Base-by-base conservation (phyloP, 2,888 invertebrate species). In the Clivina fossor region DNA sequence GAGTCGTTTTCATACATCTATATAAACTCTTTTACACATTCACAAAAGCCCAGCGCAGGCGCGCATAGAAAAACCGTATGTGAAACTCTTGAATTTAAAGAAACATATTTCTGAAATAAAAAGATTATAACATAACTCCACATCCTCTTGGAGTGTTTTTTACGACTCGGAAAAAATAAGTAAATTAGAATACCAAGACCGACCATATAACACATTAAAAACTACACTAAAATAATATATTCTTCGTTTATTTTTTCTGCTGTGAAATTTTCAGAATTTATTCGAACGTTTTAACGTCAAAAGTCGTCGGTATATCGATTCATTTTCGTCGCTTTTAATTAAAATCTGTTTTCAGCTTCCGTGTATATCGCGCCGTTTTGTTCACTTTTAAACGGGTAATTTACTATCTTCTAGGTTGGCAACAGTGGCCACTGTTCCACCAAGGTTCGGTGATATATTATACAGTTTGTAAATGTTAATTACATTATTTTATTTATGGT, bases 81-180 rank as follows among this genome's bases (percentile, higher is more conserved):
- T 49, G 49, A 49, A 38, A 40, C 49, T 40, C 15, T 48, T 48
- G 38, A 49, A 49, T 49, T 49, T 49, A 33, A 49, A 49, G 49
- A 49, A 40, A 49, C 40, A 49, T 49, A 49, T 49, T 38, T 49
- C 19, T 18, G 40, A 49, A 49, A 49, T 49, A 49, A 49, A 49
- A 49, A 38, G 38, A 49, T 49, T 48, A 40, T 48, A 49, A 49
- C 32, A 32, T 47, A 47, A 33, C 47, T 47, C 28, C 26, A 49
- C 49, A 49, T 49, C 49, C 49, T 49, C 24, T 38, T 35, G 13
- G 13, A 22, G 15, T 38, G 38, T 49, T 49, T 49, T 49, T 40
- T 49, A 49, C 24, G 48, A 44, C 16, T 24, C 11, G 15, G 15
- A 32, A 46, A 38, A 49, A 49, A 26, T 19, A 26, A 49, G 26